These are phyloP conservation scores for Orchestes rusci DNA, from an alignment of 2,888 invertebrate species.

Conservation along the genomic window DNA sequence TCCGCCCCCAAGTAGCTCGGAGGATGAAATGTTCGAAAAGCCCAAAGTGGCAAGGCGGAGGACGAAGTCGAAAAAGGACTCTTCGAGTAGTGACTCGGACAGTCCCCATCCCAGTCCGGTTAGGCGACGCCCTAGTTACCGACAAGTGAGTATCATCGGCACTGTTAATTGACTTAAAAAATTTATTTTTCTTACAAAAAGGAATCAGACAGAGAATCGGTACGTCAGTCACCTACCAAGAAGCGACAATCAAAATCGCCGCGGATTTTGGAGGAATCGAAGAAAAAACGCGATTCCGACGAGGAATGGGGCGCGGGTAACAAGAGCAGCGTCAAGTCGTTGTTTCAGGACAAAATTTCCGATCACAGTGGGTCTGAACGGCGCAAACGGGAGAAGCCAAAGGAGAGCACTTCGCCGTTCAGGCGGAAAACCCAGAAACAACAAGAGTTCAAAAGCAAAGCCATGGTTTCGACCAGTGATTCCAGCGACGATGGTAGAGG, in stretches of 20 bases:
- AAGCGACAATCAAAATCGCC: slow-evolving; percentile 14
- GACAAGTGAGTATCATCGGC: slow-evolving; percentile 12
- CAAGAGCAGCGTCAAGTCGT: slow-evolving; percentile 35
- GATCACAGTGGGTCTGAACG: no score
- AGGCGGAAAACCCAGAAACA: slow-evolving; percentile 36
- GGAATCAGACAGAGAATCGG: slow-evolving; percentile 16
- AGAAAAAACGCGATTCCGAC: slow-evolving; percentile 34
- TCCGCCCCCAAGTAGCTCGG: slow-evolving; percentile 39
- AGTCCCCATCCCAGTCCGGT: slow-evolving; percentile 27
- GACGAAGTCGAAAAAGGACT: slow-evolving; percentile 31
- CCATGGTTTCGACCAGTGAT: slow-evolving; percentile 24
- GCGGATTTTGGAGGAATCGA: slow-evolving; percentile 12
- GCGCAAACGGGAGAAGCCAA: slow-evolving; percentile 29
- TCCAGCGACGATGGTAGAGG: slow-evolving; percentile 29
- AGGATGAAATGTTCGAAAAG: slow-evolving; percentile 40
- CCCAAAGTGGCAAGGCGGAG: slow-evolving; percentile 33
- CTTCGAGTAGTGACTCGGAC: slow-evolving; percentile 31
- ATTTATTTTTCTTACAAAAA: slow-evolving; percentile 5
- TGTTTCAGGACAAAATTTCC: slow-evolving; percentile 30
- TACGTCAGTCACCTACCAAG: slow-evolving; percentile 13
- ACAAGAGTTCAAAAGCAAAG: slow-evolving; percentile 28
- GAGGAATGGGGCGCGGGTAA: slow-evolving; percentile 39
- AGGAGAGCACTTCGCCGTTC: slow-evolving; percentile 35
- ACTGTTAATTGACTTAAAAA: neutral
- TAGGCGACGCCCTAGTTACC: slow-evolving; percentile 23